These are phyloP conservation scores for Orthosia cruda DNA, from an alignment of 2,888 invertebrate species.

Conservation along the genomic window DNA sequence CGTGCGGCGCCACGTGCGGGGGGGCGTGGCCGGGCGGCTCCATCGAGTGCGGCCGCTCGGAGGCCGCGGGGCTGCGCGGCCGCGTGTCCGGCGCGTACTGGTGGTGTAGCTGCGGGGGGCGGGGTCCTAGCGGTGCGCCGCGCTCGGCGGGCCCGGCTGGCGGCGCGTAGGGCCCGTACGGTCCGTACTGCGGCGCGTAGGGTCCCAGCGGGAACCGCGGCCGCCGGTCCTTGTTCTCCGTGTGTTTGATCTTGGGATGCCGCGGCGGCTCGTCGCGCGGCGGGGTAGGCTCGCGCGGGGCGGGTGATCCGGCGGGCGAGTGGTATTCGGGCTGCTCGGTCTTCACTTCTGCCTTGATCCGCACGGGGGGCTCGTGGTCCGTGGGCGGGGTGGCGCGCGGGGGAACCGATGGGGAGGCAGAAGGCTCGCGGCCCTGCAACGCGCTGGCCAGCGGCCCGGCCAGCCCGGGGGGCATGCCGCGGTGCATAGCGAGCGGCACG, in stretches of 20 bases:
- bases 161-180: constrained; percentile 88
- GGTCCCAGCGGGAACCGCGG: constrained; percentile 88
- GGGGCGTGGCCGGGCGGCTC: constrained; percentile 12
- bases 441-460: constrained; percentile 36
- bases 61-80: constrained; percentile 69
- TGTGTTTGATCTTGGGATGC: constrained; percentile 89
- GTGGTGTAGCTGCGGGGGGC: constrained; percentile 59
- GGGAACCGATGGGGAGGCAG: constrained; percentile 47
- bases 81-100: constrained; percentile 42
- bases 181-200: constrained; percentile 89
- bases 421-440: constrained; percentile 49
- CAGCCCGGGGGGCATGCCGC: no score
- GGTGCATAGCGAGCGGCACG: neutral
- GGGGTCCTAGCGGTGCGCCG: constrained; percentile 43
- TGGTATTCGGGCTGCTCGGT: constrained; percentile 86
- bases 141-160: constrained; percentile 57
- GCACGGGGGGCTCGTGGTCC: constrained; percentile 76
- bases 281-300: constrained; percentile 72
- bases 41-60: constrained; percentile 73
- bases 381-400: constrained; percentile 61
- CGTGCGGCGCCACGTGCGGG: constrained; percentile 6
- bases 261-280: constrained; percentile 79
- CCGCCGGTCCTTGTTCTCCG: constrained; percentile 87
- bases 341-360: constrained; percentile 89
- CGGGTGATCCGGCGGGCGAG: constrained; percentile 80